Evolutionary conservation across 2,888 invertebrate species (phyloP).

Genomic region (Trilocha varians): DNA sequence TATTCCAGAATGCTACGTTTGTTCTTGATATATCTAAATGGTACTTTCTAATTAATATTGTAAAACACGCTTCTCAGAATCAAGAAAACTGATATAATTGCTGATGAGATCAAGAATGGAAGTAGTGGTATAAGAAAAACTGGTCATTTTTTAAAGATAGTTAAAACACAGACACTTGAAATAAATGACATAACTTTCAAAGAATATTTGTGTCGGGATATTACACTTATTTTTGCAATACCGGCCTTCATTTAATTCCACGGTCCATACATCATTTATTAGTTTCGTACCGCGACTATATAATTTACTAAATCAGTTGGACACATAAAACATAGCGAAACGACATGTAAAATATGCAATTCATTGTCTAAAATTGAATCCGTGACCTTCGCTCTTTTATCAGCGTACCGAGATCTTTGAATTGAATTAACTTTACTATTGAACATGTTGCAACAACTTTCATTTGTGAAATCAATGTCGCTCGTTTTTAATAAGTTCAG

Average conservation of each 20-base stretch:
- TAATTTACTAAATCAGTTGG: neutral
- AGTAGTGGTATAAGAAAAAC: too few species aligned
- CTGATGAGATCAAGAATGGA: too few species aligned
- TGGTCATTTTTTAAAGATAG: too few species aligned
- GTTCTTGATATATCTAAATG: too few species aligned
- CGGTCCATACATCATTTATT: neutral
- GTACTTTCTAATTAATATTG: too few species aligned
- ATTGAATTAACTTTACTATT: slow-evolving; percentile 26
- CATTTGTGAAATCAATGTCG: slow-evolving; percentile 35
- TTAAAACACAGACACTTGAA: too few species aligned
- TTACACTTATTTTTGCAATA: neutral
- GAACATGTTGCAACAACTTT: slow-evolving; percentile 29
- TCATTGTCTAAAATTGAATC: slow-evolving; percentile 36
- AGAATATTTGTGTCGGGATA: neutral
- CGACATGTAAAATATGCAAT: slow-evolving; percentile 23
- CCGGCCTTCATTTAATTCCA: neutral
- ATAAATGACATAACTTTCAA: too few species aligned
- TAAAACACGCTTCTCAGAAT: too few species aligned
- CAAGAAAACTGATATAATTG: too few species aligned
- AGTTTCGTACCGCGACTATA: neutral
- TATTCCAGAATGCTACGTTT: too few species aligned
- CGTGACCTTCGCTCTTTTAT: slow-evolving; percentile 33
- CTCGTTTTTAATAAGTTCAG: slow-evolving; percentile 11
- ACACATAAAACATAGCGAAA: neutral
- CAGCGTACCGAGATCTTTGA: slow-evolving; percentile 20